phyloP scores from a whole-genome alignment of 2,888 invertebrate genomes.

The Malthinus flaveolus region DNA sequence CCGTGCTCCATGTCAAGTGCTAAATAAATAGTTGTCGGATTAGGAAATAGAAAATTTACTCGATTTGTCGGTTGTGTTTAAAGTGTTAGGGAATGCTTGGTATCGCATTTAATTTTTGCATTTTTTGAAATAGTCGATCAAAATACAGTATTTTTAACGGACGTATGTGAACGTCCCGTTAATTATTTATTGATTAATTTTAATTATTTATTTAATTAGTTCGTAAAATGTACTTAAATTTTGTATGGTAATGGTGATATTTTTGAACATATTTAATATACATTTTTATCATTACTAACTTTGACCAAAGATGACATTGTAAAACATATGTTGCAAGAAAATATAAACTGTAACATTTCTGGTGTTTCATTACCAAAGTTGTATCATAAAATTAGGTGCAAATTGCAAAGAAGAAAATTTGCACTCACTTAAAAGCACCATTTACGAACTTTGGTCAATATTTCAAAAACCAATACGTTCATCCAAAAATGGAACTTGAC shows the following conservation, averaged over 20 bases:
- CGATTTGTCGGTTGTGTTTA: too few relatives aligned
- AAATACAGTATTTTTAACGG: background rate
- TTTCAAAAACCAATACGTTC: too few relatives aligned
- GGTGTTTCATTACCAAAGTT: background rate
- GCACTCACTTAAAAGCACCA: too few relatives aligned
- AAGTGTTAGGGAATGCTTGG: too few relatives aligned
- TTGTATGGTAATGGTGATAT: slow-evolving; percentile 24
- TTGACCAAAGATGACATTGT: slow-evolving; percentile 4
- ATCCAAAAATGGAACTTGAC: too few relatives aligned
- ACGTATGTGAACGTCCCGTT: background rate
- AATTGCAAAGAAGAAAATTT: too few relatives aligned
- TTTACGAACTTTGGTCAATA: too few relatives aligned
- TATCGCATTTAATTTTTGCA: too few relatives aligned
- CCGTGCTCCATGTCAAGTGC: too few relatives aligned
- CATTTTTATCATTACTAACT: slow-evolving; percentile 1
- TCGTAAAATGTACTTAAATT: slow-evolving; percentile 15
- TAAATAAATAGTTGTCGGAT: too few relatives aligned
- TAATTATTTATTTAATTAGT: slow-evolving; percentile 1
- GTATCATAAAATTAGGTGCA: background rate
- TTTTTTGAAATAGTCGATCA: background rate
- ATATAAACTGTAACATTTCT: background rate
- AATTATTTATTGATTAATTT: slow-evolving; percentile 2
- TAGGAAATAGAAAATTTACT: too few relatives aligned
- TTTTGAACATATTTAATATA: slow-evolving; percentile 12
- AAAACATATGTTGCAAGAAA: slow-evolving; percentile 1